Conservation (phyloP, 2,113 vertebrate genomes). For the Camelus dromedarius region DNA sequence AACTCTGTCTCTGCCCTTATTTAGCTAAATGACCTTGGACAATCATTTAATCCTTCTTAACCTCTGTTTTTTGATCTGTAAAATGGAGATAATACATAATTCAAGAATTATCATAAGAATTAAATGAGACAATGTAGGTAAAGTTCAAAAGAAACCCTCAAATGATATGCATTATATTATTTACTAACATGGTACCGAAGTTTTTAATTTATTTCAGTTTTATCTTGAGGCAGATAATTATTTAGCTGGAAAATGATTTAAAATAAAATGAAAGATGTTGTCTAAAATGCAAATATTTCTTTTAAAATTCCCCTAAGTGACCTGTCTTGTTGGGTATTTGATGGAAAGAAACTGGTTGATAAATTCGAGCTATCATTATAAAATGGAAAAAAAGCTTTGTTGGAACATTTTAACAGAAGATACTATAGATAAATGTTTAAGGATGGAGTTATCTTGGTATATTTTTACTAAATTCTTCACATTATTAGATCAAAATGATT, state of each 20-base stretch:
- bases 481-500: constrained; percentile 15
- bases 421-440: not conserved
- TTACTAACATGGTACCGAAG: not conserved
- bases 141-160: constrained; percentile 12
- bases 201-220: constrained; percentile 7
- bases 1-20: not conserved
- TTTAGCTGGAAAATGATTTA: not conserved
- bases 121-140: not conserved
- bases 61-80: not conserved
- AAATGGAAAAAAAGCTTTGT: not conserved
- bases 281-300: constrained; percentile 3
- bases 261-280: not conserved
- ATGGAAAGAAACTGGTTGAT: not conserved
- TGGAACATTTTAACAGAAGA: not conserved
- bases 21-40: not conserved
- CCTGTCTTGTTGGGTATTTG: not conserved
- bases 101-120: not conserved
- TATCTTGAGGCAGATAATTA: not conserved
- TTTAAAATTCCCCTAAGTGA: not conserved
- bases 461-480: constrained; percentile 18
- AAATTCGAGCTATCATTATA: not conserved
- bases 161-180: not conserved
- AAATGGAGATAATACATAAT: not conserved
- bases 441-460: not conserved
- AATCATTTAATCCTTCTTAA: not conserved